A percentile compares a stretch with the other conserved stretches of the same genome.
phyloP scores from a whole-genome alignment of 2,797 vertebrate genomes.

The Setipinna tenuifilis region DNA sequence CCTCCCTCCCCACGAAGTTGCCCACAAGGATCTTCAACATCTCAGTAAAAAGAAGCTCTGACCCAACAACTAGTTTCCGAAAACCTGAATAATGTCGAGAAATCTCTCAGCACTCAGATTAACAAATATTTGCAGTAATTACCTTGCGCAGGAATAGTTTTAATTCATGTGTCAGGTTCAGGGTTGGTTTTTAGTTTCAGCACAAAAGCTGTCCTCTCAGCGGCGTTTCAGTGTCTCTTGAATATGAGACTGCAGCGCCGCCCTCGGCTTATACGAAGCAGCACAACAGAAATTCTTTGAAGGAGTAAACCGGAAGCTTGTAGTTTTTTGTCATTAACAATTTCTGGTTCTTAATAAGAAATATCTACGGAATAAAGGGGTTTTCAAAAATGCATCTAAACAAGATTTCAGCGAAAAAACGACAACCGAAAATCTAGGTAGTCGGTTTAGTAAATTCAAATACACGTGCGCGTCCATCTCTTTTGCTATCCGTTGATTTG shows the following conservation, averaged over 20 bases:
- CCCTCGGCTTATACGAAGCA: conserved; percentile 60
- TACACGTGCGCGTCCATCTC: too few relatives aligned
- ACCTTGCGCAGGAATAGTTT: conserved; percentile 79
- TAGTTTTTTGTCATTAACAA: too few relatives aligned
- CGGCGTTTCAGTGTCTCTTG: conserved; percentile 57
- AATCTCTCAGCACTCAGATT: background rate
- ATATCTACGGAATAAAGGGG: too few relatives aligned
- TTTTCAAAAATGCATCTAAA: too few relatives aligned
- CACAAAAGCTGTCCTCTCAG: conserved; percentile 77
- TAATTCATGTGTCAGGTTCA: conserved; percentile 82
- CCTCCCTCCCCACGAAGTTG: conserved; percentile 71
- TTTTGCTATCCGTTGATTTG: too few relatives aligned
- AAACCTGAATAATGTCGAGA: background rate
- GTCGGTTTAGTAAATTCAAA: too few relatives aligned
- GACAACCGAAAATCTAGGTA: too few relatives aligned
- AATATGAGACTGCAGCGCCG: conserved; percentile 69
- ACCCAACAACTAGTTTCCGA: conserved; percentile 36
- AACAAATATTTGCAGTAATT: conserved; percentile 63
- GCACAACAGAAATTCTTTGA: conserved; percentile 44
- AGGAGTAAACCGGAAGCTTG: too few relatives aligned
- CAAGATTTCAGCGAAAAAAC: too few relatives aligned
- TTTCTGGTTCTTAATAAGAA: too few relatives aligned
- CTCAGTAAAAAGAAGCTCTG: conserved; percentile 61
- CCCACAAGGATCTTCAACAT: conserved; percentile 65
- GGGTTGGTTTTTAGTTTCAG: conserved; percentile 78